These are phyloP conservation scores for Macrochelys suwanniensis DNA, from an alignment of 2,797 vertebrate genomes.

Conservation along the genomic window DNA sequence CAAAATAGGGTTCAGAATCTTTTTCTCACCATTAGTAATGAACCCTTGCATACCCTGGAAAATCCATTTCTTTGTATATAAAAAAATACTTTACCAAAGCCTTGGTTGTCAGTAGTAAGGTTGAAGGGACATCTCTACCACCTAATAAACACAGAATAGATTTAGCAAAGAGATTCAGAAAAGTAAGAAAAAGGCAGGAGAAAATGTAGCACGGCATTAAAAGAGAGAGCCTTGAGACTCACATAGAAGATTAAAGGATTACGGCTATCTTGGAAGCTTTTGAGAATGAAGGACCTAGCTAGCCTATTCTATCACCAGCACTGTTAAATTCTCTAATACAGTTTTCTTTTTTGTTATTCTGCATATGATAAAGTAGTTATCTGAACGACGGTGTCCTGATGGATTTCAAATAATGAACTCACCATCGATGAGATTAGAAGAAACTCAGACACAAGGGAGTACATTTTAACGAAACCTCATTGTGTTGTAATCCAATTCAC, in stretches of 20 bases:
- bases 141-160: constrained; percentile 53
- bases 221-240: constrained; percentile 46
- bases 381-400: constrained; percentile 10
- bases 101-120: constrained; percentile 48
- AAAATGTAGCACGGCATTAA: constrained; percentile 47
- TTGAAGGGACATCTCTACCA: constrained; percentile 32
- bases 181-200: background rate
- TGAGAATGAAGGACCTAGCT: constrained; percentile 46
- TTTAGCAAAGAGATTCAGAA: constrained; percentile 53
- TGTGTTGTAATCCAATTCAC: background rate
- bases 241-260: constrained; percentile 68
- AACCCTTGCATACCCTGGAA: constrained; percentile 1
- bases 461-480: background rate
- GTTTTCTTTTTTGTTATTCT: constrained; percentile 50
- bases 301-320: constrained; percentile 20
- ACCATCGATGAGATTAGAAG: background rate
- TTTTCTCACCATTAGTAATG: background rate
- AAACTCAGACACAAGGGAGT: constrained; percentile 17
- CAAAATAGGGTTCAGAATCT: constrained; percentile 24
- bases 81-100: constrained; percentile 32
- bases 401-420: constrained; percentile 43
- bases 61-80: constrained; percentile 9
- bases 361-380: constrained; percentile 17
- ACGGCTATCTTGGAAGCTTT: constrained; percentile 50
- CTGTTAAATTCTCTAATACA: constrained; percentile 21